These are phyloP conservation scores for Zaprionus ghesquierei DNA, from an alignment of 1,140 invertebrate species.

Conservation along the genomic window DNA sequence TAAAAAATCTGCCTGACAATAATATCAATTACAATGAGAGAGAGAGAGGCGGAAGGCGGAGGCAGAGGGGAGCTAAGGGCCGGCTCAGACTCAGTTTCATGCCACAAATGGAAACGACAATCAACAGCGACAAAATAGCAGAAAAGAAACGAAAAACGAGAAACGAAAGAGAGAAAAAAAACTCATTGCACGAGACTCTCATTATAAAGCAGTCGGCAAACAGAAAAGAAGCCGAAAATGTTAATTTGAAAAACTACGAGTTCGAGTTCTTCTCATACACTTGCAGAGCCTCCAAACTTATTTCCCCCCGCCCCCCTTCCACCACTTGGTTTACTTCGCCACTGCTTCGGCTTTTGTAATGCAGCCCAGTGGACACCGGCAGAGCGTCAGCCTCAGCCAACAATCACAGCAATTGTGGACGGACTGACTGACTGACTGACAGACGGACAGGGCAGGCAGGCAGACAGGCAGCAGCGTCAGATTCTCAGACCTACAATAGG, in stretches of 20 bases:
- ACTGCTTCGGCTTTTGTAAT: conserved; percentile 21
- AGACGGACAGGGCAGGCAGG: conserved; percentile 11
- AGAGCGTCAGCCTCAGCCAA: conserved; percentile 24
- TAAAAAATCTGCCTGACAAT: conserved; percentile 70
- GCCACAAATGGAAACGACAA: conserved; percentile 49
- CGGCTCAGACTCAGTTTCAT: conserved; percentile 44
- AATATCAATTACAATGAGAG: conserved; percentile 71
- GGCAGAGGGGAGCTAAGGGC: background rate
- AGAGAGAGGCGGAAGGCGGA: background rate
- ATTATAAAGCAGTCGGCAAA: conserved; percentile 60
- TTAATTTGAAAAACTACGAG: conserved; percentile 52
- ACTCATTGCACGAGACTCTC: conserved; percentile 69
- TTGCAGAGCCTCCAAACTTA: background rate
- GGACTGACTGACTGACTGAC: conserved; percentile 16
- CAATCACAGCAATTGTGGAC: conserved; percentile 66
- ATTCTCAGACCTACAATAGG: conserved; percentile 6
- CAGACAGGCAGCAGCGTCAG: background rate
- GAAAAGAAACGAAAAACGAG: background rate
- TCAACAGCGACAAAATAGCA: conserved; percentile 1
- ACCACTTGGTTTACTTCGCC: background rate
- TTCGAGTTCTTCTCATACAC: conserved; percentile 19
- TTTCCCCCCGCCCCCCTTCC: background rate
- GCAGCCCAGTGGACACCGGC: conserved; percentile 36
- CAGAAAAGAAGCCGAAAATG: conserved; percentile 66
- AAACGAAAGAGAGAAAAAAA: conserved; percentile 13